phyloP scores from a whole-genome alignment of 2,113 vertebrate species.

The Rhinoptilus africanus region DNA sequence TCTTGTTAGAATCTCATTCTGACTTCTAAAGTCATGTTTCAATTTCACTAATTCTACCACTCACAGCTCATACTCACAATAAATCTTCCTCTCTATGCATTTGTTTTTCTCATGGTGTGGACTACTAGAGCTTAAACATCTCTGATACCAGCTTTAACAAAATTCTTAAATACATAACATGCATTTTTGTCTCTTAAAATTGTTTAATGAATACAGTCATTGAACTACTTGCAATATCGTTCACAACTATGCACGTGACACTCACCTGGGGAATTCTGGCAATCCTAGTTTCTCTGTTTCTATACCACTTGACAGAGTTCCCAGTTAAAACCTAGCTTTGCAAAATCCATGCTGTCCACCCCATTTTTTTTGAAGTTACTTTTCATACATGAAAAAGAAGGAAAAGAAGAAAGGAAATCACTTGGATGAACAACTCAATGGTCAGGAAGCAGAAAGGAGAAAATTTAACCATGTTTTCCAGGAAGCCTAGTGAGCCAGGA shows the following conservation, averaged over 20 bases:
- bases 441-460: neutral
- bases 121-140: neutral
- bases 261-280: neutral
- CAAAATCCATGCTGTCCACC: neutral
- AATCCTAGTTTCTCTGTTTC: neutral
- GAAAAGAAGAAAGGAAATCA: neutral
- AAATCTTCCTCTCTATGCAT: neutral
- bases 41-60: neutral
- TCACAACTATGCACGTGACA: neutral
- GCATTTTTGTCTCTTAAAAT: neutral
- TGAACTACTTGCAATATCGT: neutral
- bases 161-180: neutral
- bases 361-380: neutral
- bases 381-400: neutral
- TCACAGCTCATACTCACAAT: neutral
- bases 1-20: neutral
- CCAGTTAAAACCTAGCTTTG: neutral
- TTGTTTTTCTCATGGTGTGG: neutral
- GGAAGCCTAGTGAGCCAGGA: neutral
- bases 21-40: neutral
- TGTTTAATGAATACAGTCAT: neutral
- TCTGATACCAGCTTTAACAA: neutral
- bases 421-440: neutral
- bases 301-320: neutral
- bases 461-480: neutral